Conservation (phyloP, 2,888 invertebrate genomes). For the Bugula neritina region DNA sequence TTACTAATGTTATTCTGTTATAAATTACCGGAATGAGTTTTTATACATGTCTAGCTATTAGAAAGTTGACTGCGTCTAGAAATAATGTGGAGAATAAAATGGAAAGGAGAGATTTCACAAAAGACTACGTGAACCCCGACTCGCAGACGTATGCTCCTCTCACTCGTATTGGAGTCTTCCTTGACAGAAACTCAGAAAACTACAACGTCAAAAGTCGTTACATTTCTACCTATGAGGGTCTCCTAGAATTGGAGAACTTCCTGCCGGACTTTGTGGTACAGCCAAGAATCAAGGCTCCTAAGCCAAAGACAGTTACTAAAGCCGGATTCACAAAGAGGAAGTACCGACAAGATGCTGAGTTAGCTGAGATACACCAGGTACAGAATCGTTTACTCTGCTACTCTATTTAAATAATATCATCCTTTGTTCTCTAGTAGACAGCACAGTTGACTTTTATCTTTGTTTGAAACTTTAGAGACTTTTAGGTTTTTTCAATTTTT, state of each 20-base stretch:
- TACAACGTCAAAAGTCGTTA: slow-evolving; percentile 50
- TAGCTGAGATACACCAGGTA: slow-evolving; percentile 50
- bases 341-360: slow-evolving; percentile 47
- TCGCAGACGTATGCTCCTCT: slow-evolving; percentile 52
- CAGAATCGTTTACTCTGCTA: neutral
- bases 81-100: slow-evolving; percentile 42
- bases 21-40: too few relatives aligned
- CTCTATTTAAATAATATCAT: neutral
- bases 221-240: slow-evolving; percentile 49
- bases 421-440: neutral
- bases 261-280: slow-evolving; percentile 49
- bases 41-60: slow-evolving; percentile 44
- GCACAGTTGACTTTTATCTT: too few relatives aligned
- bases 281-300: slow-evolving; percentile 49
- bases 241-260: slow-evolving; percentile 50
- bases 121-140: slow-evolving; percentile 45
- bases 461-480: too few relatives aligned
- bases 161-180: slow-evolving; percentile 51
- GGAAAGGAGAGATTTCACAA: slow-evolving; percentile 43
- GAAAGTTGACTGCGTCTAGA: slow-evolving; percentile 48
- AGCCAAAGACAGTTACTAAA: slow-evolving; percentile 46
- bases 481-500: neutral
- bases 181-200: slow-evolving; percentile 51
- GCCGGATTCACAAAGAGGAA: slow-evolving; percentile 50
- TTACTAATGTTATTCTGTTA: too few relatives aligned